A percentile compares a stretch with the other conserved stretches of the same genome.
These are phyloP conservation scores for Ictidomys tridecemlineatus DNA, from an alignment of 2,113 vertebrate species.

Conservation along the genomic window DNA sequence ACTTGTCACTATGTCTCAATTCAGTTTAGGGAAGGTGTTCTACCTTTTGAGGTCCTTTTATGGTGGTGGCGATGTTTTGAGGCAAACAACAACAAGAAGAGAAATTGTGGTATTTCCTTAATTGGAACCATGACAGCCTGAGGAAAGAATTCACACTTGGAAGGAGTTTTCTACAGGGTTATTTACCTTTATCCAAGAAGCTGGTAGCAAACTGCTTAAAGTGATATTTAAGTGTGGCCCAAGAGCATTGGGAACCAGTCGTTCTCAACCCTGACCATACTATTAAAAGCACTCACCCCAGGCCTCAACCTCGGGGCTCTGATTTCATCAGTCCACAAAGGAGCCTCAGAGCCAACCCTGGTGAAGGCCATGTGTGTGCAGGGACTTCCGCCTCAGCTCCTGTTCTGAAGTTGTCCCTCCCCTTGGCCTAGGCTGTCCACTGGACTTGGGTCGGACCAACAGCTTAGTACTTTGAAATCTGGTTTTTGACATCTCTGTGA, in stretches of 20 bases:
- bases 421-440: rapidly evolving
- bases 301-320: neutral
- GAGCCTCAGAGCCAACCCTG: neutral
- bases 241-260: neutral
- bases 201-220: neutral
- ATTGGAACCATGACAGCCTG: neutral
- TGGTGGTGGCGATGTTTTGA: neutral
- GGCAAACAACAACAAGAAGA: neutral
- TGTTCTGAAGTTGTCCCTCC: neutral
- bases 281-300: neutral
- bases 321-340: neutral
- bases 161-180: neutral
- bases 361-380: rapidly evolving
- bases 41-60: neutral
- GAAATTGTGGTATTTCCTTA: neutral
- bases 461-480: neutral
- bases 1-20: neutral
- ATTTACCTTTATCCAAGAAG: neutral
- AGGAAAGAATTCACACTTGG: neutral
- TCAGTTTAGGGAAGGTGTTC: neutral
- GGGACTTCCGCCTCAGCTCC: rapidly evolving
- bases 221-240: neutral
- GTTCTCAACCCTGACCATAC: neutral
- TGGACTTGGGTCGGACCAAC: neutral
- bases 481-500: neutral